These are phyloP conservation scores for Pseudocheirus occidentalis DNA, from an alignment of 2,797 vertebrate genomes.

Conservation along the genomic window DNA sequence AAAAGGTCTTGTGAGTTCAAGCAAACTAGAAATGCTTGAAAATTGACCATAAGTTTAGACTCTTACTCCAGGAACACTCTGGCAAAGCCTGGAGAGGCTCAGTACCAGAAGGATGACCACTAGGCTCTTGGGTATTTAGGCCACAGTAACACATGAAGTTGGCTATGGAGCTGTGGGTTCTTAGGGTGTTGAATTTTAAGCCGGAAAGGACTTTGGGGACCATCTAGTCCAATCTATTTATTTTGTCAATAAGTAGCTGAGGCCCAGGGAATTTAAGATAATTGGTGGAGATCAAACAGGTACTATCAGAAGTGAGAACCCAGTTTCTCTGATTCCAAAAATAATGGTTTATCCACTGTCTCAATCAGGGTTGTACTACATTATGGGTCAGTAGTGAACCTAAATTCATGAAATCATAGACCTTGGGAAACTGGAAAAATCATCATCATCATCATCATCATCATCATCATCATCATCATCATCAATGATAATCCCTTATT, in stretches of 20 bases:
- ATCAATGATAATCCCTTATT: not conserved
- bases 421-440: not conserved
- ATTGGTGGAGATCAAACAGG: not conserved
- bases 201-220: not conserved
- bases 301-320: not conserved
- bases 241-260: not conserved
- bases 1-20: not conserved
- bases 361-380: not conserved
- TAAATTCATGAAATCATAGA: not conserved
- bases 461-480: not conserved
- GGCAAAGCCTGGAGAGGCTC: not conserved
- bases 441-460: too few species aligned
- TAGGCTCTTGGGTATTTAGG: not conserved
- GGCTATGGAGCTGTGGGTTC: not conserved
- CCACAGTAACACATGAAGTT: not conserved
- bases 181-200: not conserved
- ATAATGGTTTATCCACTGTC: not conserved
- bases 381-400: not conserved
- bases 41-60: not conserved
- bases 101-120: not conserved
- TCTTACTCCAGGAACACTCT: not conserved
- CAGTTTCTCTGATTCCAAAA: not conserved
- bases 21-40: not conserved
- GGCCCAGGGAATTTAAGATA: not conserved
- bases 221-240: not conserved